A percentile compares a stretch with the other conserved stretches of the same genome.
Conservation (phyloP, 2,888 invertebrate genomes). For the Drosophila siamana region DNA sequence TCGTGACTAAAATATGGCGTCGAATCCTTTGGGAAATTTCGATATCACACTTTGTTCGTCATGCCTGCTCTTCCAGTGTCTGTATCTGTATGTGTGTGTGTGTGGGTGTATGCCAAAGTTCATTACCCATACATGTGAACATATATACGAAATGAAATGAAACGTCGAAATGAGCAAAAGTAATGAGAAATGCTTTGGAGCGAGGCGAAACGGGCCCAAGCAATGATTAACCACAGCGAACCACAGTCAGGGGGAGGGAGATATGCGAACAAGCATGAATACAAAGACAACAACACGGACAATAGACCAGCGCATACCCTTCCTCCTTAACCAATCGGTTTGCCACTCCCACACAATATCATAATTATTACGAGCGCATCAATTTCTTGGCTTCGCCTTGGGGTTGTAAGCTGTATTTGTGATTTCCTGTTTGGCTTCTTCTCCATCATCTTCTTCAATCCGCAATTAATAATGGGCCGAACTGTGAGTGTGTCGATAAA, state of each 20-base stretch:
- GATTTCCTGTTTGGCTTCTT: constrained; percentile 36
- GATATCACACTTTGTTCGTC: constrained; percentile 79
- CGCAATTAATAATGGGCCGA: constrained; percentile 39
- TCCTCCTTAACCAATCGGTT: constrained; percentile 2
- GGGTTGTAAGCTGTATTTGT: constrained; percentile 2
- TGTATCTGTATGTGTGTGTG: constrained; percentile 35
- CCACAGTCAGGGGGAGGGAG: constrained; percentile 7
- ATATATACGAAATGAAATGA: constrained; percentile 56
- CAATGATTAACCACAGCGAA: constrained; percentile 69
- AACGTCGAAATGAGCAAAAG: constrained; percentile 78
- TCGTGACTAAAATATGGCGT: constrained; percentile 78
- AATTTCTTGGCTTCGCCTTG: constrained; percentile 25
- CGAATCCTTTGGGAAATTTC: constrained; percentile 81
- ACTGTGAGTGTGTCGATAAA: constrained; percentile 41
- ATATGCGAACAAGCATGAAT: neutral
- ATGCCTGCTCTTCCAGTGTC: constrained; percentile 38
- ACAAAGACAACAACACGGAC: constrained; percentile 1
- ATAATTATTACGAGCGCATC: constrained; percentile 71
- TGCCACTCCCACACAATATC: constrained; percentile 44
- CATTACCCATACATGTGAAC: constrained; percentile 66
- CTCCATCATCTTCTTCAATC: neutral
- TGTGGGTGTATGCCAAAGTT: constrained; percentile 61
- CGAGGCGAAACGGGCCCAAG: constrained; percentile 35
- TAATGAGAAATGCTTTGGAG: constrained; percentile 68
- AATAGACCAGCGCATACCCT: neutral